phyloP scores from a whole-genome alignment of 2,888 invertebrate genomes.

The Chromoteleia sp. region DNA sequence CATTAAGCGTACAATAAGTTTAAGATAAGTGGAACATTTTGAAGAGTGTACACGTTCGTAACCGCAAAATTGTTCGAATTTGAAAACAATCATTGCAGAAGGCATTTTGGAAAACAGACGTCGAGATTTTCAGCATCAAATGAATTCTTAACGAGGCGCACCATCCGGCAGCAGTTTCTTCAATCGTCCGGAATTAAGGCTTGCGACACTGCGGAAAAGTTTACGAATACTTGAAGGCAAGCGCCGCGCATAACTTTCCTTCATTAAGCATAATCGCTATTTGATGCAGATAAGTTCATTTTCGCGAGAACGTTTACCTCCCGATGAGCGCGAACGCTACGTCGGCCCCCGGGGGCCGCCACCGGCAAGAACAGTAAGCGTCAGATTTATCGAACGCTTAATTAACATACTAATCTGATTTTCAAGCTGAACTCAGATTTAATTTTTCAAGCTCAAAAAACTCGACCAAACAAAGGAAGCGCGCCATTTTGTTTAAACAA shows the following conservation, averaged over 20 bases:
- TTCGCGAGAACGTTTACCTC: constrained; percentile 74
- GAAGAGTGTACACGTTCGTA: not conserved
- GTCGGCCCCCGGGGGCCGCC: constrained; percentile 62
- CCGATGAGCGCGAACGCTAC: constrained; percentile 69
- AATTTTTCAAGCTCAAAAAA: constrained; percentile 71
- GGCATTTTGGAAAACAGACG: constrained; percentile 56
- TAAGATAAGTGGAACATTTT: too few species aligned
- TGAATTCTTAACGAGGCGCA: constrained; percentile 76
- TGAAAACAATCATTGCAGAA: constrained; percentile 5
- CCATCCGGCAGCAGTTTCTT: constrained; percentile 72
- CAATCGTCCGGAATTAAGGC: constrained; percentile 77
- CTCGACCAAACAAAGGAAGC: constrained; percentile 26
- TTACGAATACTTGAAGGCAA: constrained; percentile 74
- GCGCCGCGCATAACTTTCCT: constrained; percentile 76
- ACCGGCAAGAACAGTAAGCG: constrained; percentile 73
- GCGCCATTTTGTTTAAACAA: constrained; percentile 16
- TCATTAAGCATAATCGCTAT: constrained; percentile 80
- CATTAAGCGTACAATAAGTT: too few species aligned
- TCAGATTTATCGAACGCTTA: constrained; percentile 78
- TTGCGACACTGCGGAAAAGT: constrained; percentile 74
- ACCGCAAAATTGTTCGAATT: constrained; percentile 10
- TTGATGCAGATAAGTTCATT: constrained; percentile 81
- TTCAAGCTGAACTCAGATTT: constrained; percentile 71
- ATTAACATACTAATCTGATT: constrained; percentile 78
- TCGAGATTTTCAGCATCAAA: constrained; percentile 64